These are phyloP conservation scores for Falco novaeseelandiae DNA, from an alignment of 2,797 vertebrate species.

Conservation along the genomic window DNA sequence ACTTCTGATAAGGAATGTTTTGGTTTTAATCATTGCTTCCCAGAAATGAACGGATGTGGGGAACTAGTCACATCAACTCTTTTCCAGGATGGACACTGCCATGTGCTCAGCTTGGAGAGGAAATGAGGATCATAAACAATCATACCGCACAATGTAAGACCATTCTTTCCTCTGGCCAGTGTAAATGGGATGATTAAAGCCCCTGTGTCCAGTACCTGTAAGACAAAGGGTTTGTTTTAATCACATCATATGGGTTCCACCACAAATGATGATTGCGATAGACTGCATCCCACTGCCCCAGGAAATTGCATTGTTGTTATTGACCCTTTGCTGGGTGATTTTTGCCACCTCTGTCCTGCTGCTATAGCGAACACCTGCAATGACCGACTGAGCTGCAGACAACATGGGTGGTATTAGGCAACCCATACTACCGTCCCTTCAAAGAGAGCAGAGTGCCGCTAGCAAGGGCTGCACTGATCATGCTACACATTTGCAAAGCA, in stretches of 20 bases:
- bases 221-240: neutral
- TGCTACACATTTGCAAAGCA: neutral
- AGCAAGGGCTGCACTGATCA: neutral
- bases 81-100: neutral
- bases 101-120: neutral
- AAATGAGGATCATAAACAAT: neutral
- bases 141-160: neutral
- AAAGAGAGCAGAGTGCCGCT: neutral
- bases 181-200: neutral
- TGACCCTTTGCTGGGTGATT: neutral
- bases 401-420: rapidly evolving
- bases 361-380: neutral
- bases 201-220: neutral
- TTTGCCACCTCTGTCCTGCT: neutral
- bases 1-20: neutral
- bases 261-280: neutral
- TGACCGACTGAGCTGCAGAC: rapidly evolving
- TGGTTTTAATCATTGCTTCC: neutral
- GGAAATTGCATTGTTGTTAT: neutral
- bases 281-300: neutral
- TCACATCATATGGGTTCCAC: neutral
- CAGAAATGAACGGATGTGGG: neutral
- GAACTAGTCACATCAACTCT: neutral
- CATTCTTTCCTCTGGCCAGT: neutral
- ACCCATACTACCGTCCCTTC: rapidly evolving